Percentiles rank a stretch among this genome's conserved stretches.
These are phyloP conservation scores for Nothocercus julius DNA, from an alignment of 2,113 vertebrate species.

Conservation along the genomic window DNA sequence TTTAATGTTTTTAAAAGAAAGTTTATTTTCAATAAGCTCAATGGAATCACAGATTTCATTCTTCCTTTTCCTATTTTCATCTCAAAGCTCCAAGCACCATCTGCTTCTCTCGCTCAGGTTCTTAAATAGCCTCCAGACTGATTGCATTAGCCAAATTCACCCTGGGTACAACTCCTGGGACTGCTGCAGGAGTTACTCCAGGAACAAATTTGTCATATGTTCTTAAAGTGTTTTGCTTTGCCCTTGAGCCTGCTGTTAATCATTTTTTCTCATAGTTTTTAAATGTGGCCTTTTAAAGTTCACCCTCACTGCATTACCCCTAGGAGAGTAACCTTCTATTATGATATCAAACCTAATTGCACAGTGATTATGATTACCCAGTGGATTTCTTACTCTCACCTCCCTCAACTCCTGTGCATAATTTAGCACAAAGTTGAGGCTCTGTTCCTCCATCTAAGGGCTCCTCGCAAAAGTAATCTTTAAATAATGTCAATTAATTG, in stretches of 20 bases:
- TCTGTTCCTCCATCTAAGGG: conserved; percentile 8
- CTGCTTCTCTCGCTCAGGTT: conserved; percentile 12
- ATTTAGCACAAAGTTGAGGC: conserved; percentile 35
- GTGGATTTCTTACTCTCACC: conserved; percentile 59
- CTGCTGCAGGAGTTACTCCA: conserved; percentile 25
- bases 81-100: conserved; percentile 29
- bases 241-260: conserved; percentile 70
- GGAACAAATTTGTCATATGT: conserved; percentile 47
- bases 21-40: conserved; percentile 40
- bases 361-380: conserved; percentile 65
- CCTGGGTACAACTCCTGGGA: conserved; percentile 18
- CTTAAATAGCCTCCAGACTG: conserved; percentile 38
- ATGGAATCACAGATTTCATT: not conserved
- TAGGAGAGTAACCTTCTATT: conserved; percentile 69
- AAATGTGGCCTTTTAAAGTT: conserved; percentile 73
- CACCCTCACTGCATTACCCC: conserved; percentile 62
- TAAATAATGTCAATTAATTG: conserved; percentile 60
- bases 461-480: conserved; percentile 22
- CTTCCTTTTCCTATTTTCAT: conserved; percentile 28
- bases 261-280: conserved; percentile 60
- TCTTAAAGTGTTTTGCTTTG: conserved; percentile 65
- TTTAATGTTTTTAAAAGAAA: conserved; percentile 27
- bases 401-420: conserved; percentile 56
- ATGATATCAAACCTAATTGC: conserved; percentile 72
- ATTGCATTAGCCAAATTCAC: conserved; percentile 58